Percentiles rank a stretch among this genome's conserved stretches.
These are phyloP conservation scores for Morus bassanus DNA, from an alignment of 2,797 vertebrate species.

Conservation along the genomic window DNA sequence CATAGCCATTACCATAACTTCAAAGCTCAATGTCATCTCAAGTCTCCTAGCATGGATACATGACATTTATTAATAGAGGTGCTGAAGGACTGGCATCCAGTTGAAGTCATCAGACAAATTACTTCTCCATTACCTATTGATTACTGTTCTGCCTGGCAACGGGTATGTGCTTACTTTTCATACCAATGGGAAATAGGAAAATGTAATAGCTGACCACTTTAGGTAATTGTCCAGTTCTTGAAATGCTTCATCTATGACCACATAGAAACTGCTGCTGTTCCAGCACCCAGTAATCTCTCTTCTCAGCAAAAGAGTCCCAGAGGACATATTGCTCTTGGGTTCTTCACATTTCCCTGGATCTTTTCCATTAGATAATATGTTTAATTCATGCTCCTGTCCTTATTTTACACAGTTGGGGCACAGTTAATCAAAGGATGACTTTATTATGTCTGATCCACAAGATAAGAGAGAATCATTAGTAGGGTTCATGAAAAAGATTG, in stretches of 20 bases:
- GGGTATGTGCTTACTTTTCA: background rate
- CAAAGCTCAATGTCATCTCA: constrained; percentile 38
- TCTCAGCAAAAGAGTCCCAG: background rate
- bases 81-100: constrained; percentile 32
- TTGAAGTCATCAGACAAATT: constrained; percentile 35
- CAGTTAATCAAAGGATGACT: background rate
- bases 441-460: background rate
- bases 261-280: background rate
- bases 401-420: background rate
- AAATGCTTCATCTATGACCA: background rate
- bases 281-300: background rate
- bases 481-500: background rate
- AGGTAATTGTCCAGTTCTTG: constrained; percentile 3
- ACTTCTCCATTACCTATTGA: constrained; percentile 47
- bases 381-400: background rate
- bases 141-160: constrained; percentile 13
- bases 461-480: background rate
- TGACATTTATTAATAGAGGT: constrained; percentile 36
- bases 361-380: background rate
- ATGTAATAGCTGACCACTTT: constrained; percentile 9
- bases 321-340: background rate
- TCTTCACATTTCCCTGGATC: background rate
- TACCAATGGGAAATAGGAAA: background rate
- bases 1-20: background rate
- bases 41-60: background rate